phyloP scores from a whole-genome alignment of 2,797 vertebrate species.

The Channallabes apus region DNA sequence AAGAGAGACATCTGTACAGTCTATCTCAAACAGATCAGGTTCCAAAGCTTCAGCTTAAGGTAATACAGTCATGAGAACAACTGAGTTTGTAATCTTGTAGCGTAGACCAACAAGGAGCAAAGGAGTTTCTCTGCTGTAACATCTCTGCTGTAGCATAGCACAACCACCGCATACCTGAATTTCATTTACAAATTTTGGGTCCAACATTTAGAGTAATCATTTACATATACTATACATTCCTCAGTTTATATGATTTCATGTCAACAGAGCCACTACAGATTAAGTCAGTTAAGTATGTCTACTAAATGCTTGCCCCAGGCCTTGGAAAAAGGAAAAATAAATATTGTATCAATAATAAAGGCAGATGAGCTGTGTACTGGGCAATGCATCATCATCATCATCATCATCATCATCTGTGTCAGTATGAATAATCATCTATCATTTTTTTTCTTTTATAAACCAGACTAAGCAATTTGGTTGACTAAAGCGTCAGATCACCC shows the following conservation, averaged over 20 bases:
- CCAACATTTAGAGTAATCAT: neutral
- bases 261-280: neutral
- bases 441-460: conserved; percentile 30
- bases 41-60: neutral
- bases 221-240: neutral
- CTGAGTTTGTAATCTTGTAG: neutral
- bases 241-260: neutral
- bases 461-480: conserved; percentile 25
- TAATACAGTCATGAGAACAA: neutral
- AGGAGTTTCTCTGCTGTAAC: neutral
- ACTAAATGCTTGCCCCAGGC: conserved; percentile 4
- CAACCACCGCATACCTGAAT: neutral
- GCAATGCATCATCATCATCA: conserved; percentile 17
- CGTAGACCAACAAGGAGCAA: neutral
- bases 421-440: conserved; percentile 35
- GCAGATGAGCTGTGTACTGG: neutral
- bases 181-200: neutral
- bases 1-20: neutral
- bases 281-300: neutral
- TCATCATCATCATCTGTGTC: conserved; percentile 33
- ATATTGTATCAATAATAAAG: neutral
- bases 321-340: neutral
- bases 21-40: neutral
- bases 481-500: conserved; percentile 14
- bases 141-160: neutral